These are phyloP conservation scores for Eira barbara DNA, from an alignment of 2,113 vertebrate genomes.

Conservation along the genomic window DNA sequence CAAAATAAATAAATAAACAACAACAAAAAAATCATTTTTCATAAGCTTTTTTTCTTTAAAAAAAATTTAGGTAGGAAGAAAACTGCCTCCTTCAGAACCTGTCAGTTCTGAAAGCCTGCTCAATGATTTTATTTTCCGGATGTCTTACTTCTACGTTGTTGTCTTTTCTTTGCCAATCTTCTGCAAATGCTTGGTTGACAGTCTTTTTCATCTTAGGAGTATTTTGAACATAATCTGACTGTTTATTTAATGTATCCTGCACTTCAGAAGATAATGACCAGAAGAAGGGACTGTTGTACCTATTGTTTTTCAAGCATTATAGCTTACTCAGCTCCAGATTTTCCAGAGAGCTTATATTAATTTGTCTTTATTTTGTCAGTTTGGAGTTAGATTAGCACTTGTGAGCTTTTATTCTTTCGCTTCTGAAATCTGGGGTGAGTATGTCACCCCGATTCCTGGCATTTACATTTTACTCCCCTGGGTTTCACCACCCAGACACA, in stretches of 20 bases:
- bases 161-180: constrained; percentile 64
- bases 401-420: constrained; percentile 31
- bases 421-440: constrained; percentile 27
- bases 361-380: constrained; percentile 68
- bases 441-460: neutral
- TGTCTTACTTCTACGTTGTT: constrained; percentile 12
- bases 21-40: neutral
- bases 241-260: constrained; percentile 80
- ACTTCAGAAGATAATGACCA: constrained; percentile 74
- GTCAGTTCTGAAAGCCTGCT: constrained; percentile 33
- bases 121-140: constrained; percentile 47
- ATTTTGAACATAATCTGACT: constrained; percentile 76
- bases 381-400: constrained; percentile 46
- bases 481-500: neutral
- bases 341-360: constrained; percentile 56
- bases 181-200: constrained; percentile 57
- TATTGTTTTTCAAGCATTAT: constrained; percentile 66
- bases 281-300: constrained; percentile 74
- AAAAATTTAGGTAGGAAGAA: constrained; percentile 4
- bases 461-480: neutral
- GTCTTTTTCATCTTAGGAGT: constrained; percentile 72
- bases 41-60: neutral
- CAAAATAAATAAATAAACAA: neutral
- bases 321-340: constrained; percentile 38
- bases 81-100: constrained; percentile 33